These are phyloP conservation scores for Chelon auratus DNA, from an alignment of 2,797 vertebrate genomes.

Conservation along the genomic window DNA sequence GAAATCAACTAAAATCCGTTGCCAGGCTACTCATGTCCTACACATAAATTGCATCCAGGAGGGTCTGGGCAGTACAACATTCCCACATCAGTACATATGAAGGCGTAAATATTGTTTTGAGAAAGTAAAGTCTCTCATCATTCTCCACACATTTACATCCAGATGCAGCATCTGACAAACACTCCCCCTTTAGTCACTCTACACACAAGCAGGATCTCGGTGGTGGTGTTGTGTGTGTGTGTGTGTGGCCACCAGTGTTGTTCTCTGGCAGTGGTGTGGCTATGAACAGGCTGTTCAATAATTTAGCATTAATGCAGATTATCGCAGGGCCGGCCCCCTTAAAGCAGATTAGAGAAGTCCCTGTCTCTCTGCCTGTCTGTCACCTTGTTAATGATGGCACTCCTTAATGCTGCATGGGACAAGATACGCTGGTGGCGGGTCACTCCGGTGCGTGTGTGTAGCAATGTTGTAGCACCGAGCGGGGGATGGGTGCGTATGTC, in stretches of 20 bases:
- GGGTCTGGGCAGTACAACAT: no score
- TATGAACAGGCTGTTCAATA: constrained; percentile 71
- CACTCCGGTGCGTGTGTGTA: constrained; percentile 23
- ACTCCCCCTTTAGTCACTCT: not conserved
- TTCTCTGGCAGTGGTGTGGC: constrained; percentile 36
- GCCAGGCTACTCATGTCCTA: no score
- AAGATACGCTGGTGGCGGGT: constrained; percentile 47
- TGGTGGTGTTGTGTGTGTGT: not conserved
- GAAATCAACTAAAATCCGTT: no score
- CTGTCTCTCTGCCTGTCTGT: constrained; percentile 51
- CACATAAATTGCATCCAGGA: no score
- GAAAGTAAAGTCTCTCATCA: no score
- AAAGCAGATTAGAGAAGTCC: constrained; percentile 75
- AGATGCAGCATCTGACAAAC: not conserved
- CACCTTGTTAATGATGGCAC: constrained; percentile 59
- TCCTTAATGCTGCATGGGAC: constrained; percentile 47
- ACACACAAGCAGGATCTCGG: constrained; percentile 5
- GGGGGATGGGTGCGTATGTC: constrained; percentile 12
- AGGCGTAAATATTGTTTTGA: no score
- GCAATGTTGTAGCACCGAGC: not conserved
- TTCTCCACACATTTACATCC: not conserved
- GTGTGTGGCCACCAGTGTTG: constrained; percentile 22
- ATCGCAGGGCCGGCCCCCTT: constrained; percentile 61
- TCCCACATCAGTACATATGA: no score
- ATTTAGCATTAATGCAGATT: constrained; percentile 78